These are phyloP conservation scores for Bombus pyrosoma DNA, from an alignment of 1,140 invertebrate species.

Conservation along the genomic window DNA sequence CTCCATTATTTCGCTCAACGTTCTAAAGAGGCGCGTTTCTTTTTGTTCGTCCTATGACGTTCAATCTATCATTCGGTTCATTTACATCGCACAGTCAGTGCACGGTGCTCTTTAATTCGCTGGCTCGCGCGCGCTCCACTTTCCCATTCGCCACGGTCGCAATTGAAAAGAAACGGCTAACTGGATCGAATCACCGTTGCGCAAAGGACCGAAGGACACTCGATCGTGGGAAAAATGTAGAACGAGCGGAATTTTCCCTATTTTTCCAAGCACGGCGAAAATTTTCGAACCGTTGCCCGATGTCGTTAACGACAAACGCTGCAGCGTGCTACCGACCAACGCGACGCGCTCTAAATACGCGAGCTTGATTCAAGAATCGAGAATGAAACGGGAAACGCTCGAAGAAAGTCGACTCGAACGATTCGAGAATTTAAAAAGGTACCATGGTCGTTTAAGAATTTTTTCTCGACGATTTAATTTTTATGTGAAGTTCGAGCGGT, in stretches of 20 bases:
- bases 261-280: not conserved
- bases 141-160: not conserved
- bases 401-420: not conserved
- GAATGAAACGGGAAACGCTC: not conserved
- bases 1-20: constrained; percentile 3
- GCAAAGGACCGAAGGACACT: not conserved
- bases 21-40: constrained; percentile 7
- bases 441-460: not conserved
- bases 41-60: constrained; percentile 8
- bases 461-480: not conserved
- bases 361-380: not conserved
- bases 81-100: constrained; percentile 27
- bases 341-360: constrained; percentile 22
- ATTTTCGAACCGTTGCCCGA: not conserved
- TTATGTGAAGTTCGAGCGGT: not conserved
- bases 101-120: constrained; percentile 24
- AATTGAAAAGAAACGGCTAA: constrained; percentile 15
- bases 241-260: not conserved
- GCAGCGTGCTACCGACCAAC: not conserved
- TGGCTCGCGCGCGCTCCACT: not conserved
- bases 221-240: constrained; percentile 11
- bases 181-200: not conserved
- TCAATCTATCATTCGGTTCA: constrained; percentile 34
- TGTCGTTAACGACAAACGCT: constrained; percentile 19
- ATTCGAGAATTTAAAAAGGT: not conserved